Base-by-base conservation (phyloP, 2,888 invertebrate species). In the Imbricaverruca yamaguchii region DNA sequence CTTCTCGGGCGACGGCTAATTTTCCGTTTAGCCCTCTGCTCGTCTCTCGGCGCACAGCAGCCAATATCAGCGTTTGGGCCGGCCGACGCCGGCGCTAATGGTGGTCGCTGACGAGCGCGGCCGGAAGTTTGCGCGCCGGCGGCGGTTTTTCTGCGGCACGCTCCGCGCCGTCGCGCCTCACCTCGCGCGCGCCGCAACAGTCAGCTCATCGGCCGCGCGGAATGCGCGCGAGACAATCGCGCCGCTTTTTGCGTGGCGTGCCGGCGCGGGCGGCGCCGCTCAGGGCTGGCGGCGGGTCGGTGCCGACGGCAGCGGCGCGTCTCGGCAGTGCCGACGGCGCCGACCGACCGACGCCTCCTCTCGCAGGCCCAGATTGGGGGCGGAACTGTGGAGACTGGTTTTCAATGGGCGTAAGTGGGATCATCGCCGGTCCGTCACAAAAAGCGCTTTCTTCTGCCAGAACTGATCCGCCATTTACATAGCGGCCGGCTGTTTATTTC, bases 381-480 rank as follows among this genome's bases (percentile, higher is more conserved):
- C 74, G 74, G 74, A 74, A 74, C 74, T 55, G 18, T 9, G 74
- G 18, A 21, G 8, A 9, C 53, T 74, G 74, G 10, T 74, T 74
- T 55, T 74, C 74, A 74, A 74, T 74, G 74, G 55, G 21, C 55
- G 7, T 74, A 55, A 74, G 74, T 74, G 74, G 74, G 74, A 74
- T 74, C 74, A 74, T 55, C 55, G 21, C 55, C 59, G 55, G 53
- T 10, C 10, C 21, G 74, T 12, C 74, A 74, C 74, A 74, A 74
- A 74, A 74, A 74, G 55, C 74, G 74, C 74, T 74, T 74, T 74
- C 74, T 74, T 74, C 15, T 21, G 53, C 53, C 55, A 55, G 74
- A 55, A 55, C 74, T 53, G 74, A 74, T 74, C 74, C 74, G 15
- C 74, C 74, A 74, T 74, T 74, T 74, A 74, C 74, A 55, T 74